phyloP scores from a whole-genome alignment of 2,797 vertebrate species.

The Mionectes olivaceus region DNA sequence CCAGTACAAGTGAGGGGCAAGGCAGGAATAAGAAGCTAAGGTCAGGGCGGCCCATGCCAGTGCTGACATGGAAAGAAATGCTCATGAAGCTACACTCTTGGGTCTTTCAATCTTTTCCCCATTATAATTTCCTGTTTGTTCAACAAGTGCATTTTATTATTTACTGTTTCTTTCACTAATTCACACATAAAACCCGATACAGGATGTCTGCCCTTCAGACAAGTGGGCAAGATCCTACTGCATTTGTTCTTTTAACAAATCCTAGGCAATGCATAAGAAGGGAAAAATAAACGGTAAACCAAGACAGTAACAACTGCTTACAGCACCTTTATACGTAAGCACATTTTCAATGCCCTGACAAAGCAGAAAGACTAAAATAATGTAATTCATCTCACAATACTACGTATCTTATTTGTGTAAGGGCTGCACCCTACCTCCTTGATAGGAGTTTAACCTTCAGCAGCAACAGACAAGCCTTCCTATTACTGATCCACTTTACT shows the following conservation, averaged over 20 bases:
- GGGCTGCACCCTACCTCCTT: background rate
- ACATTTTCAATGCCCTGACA: background rate
- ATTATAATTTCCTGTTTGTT: background rate
- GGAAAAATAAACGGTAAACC: background rate
- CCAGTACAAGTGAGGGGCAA: slow-evolving; percentile 6
- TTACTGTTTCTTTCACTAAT: background rate
- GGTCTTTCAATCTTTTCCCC: background rate
- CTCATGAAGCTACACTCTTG: background rate
- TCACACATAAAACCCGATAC: background rate
- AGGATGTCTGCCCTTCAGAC: background rate
- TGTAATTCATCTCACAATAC: background rate
- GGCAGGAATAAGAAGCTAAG: slow-evolving; percentile 7
- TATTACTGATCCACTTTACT: background rate
- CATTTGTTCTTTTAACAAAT: background rate
- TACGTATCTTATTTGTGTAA: background rate
- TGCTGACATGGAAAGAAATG: slow-evolving; percentile 1
- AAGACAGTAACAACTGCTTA: background rate
- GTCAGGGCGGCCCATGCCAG: background rate
- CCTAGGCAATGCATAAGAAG: background rate
- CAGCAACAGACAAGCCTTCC: background rate
- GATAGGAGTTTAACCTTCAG: background rate
- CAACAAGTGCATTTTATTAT: background rate
- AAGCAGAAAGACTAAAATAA: background rate
- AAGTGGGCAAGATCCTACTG: background rate
- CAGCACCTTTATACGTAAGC: background rate